Conservation (phyloP, 2,888 invertebrate genomes). For the Myopa testacea region DNA sequence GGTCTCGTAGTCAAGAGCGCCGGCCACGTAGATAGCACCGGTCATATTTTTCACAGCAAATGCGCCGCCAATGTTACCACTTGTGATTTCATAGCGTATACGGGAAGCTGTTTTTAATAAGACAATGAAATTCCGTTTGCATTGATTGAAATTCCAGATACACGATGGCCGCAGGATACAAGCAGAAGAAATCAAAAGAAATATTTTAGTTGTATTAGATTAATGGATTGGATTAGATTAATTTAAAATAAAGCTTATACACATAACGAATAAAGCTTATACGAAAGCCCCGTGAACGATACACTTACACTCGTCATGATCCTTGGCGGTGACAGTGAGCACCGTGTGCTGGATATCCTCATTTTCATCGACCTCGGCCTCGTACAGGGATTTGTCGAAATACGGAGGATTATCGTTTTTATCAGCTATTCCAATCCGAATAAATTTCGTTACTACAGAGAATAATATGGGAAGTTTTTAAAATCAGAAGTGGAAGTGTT, state of each 20-base stretch:
- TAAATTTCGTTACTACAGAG: conserved; percentile 95
- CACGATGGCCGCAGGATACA: neutral
- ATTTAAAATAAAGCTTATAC: neutral
- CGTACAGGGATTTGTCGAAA: conserved; percentile 96
- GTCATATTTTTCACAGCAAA: conserved; percentile 99
- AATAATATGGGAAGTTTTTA: neutral
- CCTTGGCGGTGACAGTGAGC: conserved; percentile 98
- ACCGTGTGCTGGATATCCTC: conserved; percentile 97
- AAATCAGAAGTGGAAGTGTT: no score
- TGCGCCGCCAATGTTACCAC: conserved; percentile 98
- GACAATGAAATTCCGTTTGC: neutral
- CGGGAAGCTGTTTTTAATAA: conserved; percentile 81
- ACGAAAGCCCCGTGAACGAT: neutral
- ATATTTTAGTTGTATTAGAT: conserved; percentile 1
- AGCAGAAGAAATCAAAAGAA: neutral
- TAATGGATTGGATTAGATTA: neutral
- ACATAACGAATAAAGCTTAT: no score
- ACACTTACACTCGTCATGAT: conserved; percentile 98
- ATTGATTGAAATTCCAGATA: conserved; percentile 22
- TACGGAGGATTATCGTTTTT: conserved; percentile 99
- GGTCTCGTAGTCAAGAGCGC: conserved; percentile 96
- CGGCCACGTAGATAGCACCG: conserved; percentile 97
- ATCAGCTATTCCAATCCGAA: conserved; percentile 97
- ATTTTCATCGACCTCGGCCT: conserved; percentile 98
- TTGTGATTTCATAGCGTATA: conserved; percentile 99